Conservation (phyloP, 2,888 invertebrate genomes). For the Lomographa bimaculata region DNA sequence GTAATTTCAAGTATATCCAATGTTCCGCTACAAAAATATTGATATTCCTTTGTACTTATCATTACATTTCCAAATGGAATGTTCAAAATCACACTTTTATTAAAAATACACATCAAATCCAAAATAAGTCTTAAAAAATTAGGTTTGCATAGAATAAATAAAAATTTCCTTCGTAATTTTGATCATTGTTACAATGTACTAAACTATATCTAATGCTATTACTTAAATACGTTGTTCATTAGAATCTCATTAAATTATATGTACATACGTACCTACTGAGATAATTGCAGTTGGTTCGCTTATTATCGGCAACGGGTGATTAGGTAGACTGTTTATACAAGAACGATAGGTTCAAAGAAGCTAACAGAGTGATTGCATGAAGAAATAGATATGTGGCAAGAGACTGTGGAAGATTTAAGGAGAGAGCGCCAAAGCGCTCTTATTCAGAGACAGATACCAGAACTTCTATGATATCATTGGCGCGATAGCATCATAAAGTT, state of each 20-base stretch:
- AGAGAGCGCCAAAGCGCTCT: no score
- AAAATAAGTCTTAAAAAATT: constrained; percentile 53
- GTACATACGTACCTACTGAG: constrained; percentile 50
- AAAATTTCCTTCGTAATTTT: constrained; percentile 53
- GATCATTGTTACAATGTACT: constrained; percentile 47
- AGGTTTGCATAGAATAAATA: constrained; percentile 69
- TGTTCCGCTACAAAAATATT: constrained; percentile 77
- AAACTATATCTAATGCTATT: constrained; percentile 53
- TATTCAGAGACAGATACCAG: no score
- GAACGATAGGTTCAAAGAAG: constrained; percentile 1
- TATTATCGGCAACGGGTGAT: constrained; percentile 11
- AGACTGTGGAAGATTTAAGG: no score
- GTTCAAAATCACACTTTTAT: constrained; percentile 74
- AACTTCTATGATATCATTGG: no score
- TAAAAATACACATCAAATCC: constrained; percentile 65
- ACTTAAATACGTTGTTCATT: constrained; percentile 66
- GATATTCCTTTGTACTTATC: constrained; percentile 78
- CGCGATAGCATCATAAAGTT: no score
- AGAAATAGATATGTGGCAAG: no score
- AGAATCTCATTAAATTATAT: constrained; percentile 44
- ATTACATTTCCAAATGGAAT: constrained; percentile 79
- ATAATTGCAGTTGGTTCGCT: constrained; percentile 10
- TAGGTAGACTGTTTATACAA: constrained; percentile 28
- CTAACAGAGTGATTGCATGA: no score
- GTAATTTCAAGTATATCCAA: constrained; percentile 65